phyloP scores from a whole-genome alignment of 1,140 invertebrate species.

The Hypothenemus hampei region DNA sequence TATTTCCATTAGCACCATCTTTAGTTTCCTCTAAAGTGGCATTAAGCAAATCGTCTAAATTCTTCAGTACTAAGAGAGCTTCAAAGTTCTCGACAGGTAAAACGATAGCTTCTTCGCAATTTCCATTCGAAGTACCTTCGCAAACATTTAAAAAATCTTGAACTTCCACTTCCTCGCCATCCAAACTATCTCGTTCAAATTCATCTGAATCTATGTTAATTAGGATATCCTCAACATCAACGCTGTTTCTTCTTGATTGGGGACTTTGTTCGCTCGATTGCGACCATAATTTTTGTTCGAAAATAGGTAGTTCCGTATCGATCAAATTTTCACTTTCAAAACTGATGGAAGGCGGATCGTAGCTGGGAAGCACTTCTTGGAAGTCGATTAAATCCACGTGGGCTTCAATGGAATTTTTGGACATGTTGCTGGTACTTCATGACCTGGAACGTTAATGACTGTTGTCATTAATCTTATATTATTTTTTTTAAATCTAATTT shows the following conservation, averaged over 20 bases:
- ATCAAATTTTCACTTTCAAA: constrained; percentile 32
- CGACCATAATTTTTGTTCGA: constrained; percentile 39
- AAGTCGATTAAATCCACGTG: constrained; percentile 35
- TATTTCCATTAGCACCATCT: constrained; percentile 8
- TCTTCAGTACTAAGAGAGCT: constrained; percentile 32
- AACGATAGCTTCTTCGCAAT: constrained; percentile 10
- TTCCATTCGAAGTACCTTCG: constrained; percentile 11
- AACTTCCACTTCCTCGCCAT: constrained; percentile 16
- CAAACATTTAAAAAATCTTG: constrained; percentile 12
- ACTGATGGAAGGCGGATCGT: background rate
- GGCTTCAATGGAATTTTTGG: background rate
- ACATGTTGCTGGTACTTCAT: constrained; percentile 13
- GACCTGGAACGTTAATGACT: no score
- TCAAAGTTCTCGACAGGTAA: constrained; percentile 35
- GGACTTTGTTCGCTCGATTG: constrained; percentile 9
- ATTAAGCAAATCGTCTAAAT: constrained; percentile 39
- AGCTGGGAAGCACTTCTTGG: constrained; percentile 31
- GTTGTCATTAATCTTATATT: no score
- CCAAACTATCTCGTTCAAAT: constrained; percentile 20
- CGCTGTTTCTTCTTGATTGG: constrained; percentile 26
- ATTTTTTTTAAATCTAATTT: no score
- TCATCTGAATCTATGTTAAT: constrained; percentile 35
- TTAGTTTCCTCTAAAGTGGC: constrained; percentile 28
- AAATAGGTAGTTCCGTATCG: constrained; percentile 38
- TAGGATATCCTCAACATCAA: constrained; percentile 41